These are phyloP conservation scores for Rhabdophis nuchalis DNA, from an alignment of 2,797 vertebrate species.

Conservation along the genomic window DNA sequence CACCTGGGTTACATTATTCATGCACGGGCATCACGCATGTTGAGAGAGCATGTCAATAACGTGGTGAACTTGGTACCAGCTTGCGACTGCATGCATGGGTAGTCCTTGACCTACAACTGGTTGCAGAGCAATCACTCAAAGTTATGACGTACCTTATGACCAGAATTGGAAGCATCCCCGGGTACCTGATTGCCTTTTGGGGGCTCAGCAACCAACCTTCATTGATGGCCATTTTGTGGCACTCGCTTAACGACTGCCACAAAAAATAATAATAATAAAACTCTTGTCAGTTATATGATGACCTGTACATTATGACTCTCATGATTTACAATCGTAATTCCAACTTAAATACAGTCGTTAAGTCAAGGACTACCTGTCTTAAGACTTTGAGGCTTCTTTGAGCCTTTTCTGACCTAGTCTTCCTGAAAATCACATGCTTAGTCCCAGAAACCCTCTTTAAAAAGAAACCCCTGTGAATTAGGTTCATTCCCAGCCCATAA, in stretches of 20 bases:
- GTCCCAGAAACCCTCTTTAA: too few species aligned
- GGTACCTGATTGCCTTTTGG: not conserved
- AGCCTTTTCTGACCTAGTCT: too few species aligned
- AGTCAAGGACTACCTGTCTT: not conserved
- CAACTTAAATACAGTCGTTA: not conserved
- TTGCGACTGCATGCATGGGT: not conserved
- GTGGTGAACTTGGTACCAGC: not conserved
- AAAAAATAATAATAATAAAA: not conserved
- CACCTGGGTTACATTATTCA: not conserved
- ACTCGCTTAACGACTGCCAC: not conserved
- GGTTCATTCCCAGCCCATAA: too few species aligned
- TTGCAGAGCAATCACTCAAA: not conserved
- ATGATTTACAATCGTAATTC: not conserved
- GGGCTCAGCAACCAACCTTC: not conserved
- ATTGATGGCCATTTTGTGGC: not conserved
- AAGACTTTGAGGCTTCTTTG: not conserved
- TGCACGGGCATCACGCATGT: not conserved
- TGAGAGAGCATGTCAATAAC: not conserved
- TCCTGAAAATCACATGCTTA: too few species aligned
- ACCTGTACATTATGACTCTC: not conserved
- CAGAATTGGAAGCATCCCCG: not conserved
- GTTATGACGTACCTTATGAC: not conserved
- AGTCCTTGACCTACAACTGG: not conserved
- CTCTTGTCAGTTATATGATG: not conserved
- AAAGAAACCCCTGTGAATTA: too few species aligned